Evolutionary conservation across 2,888 invertebrate species (phyloP), one percentile per base, ranked within the genome.

Genomic region (Thymelicus acteon): DNA sequence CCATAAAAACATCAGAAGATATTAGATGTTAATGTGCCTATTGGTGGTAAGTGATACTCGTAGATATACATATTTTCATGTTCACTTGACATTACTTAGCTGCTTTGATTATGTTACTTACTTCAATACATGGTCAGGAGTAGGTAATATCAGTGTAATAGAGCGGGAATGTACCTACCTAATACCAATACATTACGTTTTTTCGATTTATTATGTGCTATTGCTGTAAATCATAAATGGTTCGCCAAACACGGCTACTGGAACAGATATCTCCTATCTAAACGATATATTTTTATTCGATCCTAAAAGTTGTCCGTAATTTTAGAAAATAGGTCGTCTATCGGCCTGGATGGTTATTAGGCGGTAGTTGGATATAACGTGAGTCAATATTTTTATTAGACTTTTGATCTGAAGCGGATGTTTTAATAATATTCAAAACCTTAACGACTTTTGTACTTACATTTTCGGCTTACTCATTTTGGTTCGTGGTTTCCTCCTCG

Each of bases 251-350:
- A 75, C 79, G 80, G 79, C 77, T 77, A 82, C 76, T 83, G 73
- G 84, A 79, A 73, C 84, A 76, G 74, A 74, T 74, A 73, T 31
- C 54, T 57, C 31, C 68, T 73, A 77, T 77, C 79, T 80, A 74
- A 77, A 78, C 75, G 76, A 79, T 76, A 78, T 85, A 85, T 85
- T 86, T 86, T 80, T 44, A 79, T 75, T 70, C 73, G 72, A 75
- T 75, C 75, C 75, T 72, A 80, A 79, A 84, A 80, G 79, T 77
- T 78, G 75, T 77, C 78, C 73, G 75, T 72, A 75, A 74, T 76
- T 76, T 77, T 75, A 77, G 79, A 79, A 85, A 78, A 76, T 79
- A 75, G 78, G 79, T 74, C 78, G 74, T 71, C 68, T 79, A 78
- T 79, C 75, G 78, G 39, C 49, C 49, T 48, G 37, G 58, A 7